Evolutionary conservation across 2,888 invertebrate species (phyloP).

Genomic region (Caenorhabditis sp.): DNA sequence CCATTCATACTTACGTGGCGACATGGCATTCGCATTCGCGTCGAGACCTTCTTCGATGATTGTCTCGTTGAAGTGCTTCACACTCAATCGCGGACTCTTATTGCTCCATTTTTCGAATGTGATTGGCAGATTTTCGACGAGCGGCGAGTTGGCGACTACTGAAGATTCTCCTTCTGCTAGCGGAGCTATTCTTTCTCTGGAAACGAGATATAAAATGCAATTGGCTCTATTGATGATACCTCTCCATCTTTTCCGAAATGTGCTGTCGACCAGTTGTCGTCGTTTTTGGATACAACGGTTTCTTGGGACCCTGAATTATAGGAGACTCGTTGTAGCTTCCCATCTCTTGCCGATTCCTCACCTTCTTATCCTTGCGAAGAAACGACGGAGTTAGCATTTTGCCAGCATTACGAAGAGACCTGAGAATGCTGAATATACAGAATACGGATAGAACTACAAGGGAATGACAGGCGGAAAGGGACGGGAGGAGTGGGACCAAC

Average conservation of each 20-base stretch:
- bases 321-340: not conserved
- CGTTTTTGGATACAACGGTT: constrained; percentile 55
- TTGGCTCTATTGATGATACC: constrained; percentile 4
- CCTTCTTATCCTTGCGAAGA: constrained; percentile 61
- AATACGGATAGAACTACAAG: constrained; percentile 50
- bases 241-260: constrained; percentile 52
- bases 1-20: constrained; percentile 48
- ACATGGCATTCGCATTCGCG: constrained; percentile 64
- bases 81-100: constrained; percentile 62
- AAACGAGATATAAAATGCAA: no score
- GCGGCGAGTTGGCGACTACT: constrained; percentile 78
- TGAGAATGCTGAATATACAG: constrained; percentile 68
- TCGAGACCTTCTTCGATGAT: constrained; percentile 62
- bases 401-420: constrained; percentile 68
- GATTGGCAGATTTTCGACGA: constrained; percentile 77
- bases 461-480: constrained; percentile 33
- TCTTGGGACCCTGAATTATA: constrained; percentile 45
- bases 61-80: constrained; percentile 60
- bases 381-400: constrained; percentile 69
- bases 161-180: constrained; percentile 77
- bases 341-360: constrained; percentile 6
- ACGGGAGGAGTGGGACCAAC: constrained; percentile 33
- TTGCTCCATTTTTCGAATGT: constrained; percentile 72
- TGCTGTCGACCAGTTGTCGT: constrained; percentile 52
- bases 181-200: constrained; percentile 68